A percentile compares a stretch with the other conserved stretches of the same genome.
phyloP scores from a whole-genome alignment of 2,113 vertebrate genomes.

The Gambusia holbrooki region DNA sequence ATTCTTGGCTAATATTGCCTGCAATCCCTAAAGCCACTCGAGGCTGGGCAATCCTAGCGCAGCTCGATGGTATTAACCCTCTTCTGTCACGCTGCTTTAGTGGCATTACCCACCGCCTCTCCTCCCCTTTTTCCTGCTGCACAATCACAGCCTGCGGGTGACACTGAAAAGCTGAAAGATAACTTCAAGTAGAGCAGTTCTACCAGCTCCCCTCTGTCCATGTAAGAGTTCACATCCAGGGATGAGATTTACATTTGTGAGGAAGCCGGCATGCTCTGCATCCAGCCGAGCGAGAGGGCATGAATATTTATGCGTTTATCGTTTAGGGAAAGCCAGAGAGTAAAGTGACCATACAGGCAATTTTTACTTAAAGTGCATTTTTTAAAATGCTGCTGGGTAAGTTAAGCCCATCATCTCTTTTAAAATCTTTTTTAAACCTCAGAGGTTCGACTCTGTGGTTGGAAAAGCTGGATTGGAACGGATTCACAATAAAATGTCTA shows the following conservation, averaged over 20 bases:
- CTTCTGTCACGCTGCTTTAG: constrained; percentile 58
- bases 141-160: constrained; percentile 53
- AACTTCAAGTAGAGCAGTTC: constrained; percentile 52
- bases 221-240: constrained; percentile 22
- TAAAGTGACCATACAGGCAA: constrained; percentile 35
- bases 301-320: constrained; percentile 32
- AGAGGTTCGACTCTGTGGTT: not conserved
- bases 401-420: constrained; percentile 9
- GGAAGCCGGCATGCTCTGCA: constrained; percentile 25
- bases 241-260: constrained; percentile 44
- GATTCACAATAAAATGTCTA: constrained; percentile 14
- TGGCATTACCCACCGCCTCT: constrained; percentile 43
- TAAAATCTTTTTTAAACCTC: constrained; percentile 17
- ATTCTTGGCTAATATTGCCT: constrained; percentile 66
- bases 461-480: constrained; percentile 10
- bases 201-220: constrained; percentile 23
- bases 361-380: constrained; percentile 69
- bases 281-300: constrained; percentile 25
- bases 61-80: constrained; percentile 57
- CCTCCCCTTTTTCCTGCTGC: constrained; percentile 39
- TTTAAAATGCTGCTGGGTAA: constrained; percentile 39
- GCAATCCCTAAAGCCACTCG: constrained; percentile 61
- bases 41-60: constrained; percentile 47
- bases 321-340: constrained; percentile 51
- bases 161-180: constrained; percentile 53